Evolutionary conservation across 2,797 vertebrate species (phyloP), one percentile per base, ranked within the genome.

Genomic region (Selene dorsalis): DNA sequence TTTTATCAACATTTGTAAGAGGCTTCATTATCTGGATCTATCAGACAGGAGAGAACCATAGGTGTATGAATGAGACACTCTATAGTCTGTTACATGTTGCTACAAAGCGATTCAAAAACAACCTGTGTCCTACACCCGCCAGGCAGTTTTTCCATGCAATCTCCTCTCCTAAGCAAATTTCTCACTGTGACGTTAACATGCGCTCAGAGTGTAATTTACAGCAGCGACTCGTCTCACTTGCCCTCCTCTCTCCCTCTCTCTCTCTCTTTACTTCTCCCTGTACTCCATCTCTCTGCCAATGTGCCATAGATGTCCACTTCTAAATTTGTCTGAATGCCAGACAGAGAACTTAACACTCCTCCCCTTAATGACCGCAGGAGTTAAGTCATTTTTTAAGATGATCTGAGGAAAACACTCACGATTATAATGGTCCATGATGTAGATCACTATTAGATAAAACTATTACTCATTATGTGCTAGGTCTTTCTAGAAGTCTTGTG

Each of bases 291-390:
- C 86, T 71, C 74, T 87, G 87, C 75, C 84, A 89, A 80, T 86
- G 66, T 80, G 81, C 87, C 77, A 38, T 84, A 90, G 84, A 94
- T 87, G 90, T 92, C 89, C 77, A 90, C 87, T 86, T 93, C 92
- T 94, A 95, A 93, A 92, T 94, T 84, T 93, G 91, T 93, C 93
- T 75, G 74, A 85, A 87, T 77, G 84, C 86, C 85, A 90, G 84
- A 69, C 70, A 61, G 86, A 80, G 69, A 77, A 78, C 72, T 77
- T 63, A 72, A 67, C 52, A 68, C 81, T 87, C 74, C 81, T 75
- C 72, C 83, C 83, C 62, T 85, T 70, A 62, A 73, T 72, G 69
- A 81, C 75, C 73, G 61, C 41, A 87, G 63, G 53, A 65, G 30
- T 45, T 59, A 43, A 50, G 48, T 47, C 4, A 22, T 53, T 62